A percentile compares a stretch with the other conserved stretches of the same genome.
Evolutionary conservation across 2,113 vertebrate genomes (phyloP).

Genomic region (Triplophysa rosa): DNA sequence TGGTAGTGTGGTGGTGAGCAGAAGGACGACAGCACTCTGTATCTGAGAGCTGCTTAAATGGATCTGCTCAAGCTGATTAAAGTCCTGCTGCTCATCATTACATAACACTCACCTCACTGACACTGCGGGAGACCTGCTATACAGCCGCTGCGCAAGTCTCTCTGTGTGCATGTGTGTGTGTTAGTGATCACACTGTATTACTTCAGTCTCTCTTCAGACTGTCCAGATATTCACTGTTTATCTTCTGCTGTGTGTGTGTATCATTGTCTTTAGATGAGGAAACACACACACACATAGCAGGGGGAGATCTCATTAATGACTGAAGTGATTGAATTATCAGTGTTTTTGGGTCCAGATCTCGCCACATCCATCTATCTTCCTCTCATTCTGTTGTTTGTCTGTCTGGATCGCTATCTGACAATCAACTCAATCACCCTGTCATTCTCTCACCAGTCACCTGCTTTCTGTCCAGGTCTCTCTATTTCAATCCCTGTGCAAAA

Average conservation of each 20-base stretch:
- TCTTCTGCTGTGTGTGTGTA: constrained; percentile 40
- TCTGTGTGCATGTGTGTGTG: constrained; percentile 4
- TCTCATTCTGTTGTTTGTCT: constrained; percentile 51
- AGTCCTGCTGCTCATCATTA: constrained; percentile 49
- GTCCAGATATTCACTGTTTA: constrained; percentile 57
- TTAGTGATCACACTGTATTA: constrained; percentile 15
- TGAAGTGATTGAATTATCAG: constrained; percentile 63
- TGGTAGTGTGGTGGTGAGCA: constrained; percentile 20
- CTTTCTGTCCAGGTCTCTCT: neutral
- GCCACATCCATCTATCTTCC: constrained; percentile 15
- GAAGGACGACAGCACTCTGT: constrained; percentile 18
- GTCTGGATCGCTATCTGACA: constrained; percentile 7
- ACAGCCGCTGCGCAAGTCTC: neutral
- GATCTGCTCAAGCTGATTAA: constrained; percentile 49
- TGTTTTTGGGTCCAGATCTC: constrained; percentile 54
- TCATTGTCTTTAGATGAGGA: neutral
- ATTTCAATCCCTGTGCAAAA: neutral
- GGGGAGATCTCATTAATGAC: constrained; percentile 61
- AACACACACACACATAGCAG: constrained; percentile 20
- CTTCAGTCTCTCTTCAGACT: neutral
- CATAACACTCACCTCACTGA: constrained; percentile 46
- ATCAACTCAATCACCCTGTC: neutral
- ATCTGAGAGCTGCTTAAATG: constrained; percentile 39
- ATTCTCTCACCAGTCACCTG: neutral
- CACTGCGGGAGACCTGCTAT: constrained; percentile 37